Base-by-base conservation (phyloP, 2,797 vertebrate genomes). In the Epinephelus awoara region DNA sequence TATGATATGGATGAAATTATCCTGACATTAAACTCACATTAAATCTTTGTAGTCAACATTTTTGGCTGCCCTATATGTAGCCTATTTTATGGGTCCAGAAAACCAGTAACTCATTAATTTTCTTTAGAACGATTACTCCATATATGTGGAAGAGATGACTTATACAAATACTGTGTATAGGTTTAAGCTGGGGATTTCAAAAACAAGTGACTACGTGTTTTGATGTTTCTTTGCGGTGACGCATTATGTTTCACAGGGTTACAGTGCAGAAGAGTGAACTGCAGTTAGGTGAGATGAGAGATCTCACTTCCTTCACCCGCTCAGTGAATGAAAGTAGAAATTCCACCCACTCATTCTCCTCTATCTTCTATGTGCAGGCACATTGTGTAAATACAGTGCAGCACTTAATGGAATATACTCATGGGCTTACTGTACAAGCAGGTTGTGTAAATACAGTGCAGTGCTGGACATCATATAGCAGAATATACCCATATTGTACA, bases 1-100 rank as follows among this genome's bases (percentile, higher is more conserved):
- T 70, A 56, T 67, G 21, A 74, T 52, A 68, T 27, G 40, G 40
- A 27, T 80, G 18, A 46, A 67, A 66, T 72, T 13, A 57, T 51
- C 27, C 50, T 71, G 29, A 65, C 17, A 63, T 72, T 75, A 56
- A 69, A 57, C 5, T n/a, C 75, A 46, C 70, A 56, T 61, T 77
- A 61, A 76, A 15, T 68, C 19, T 68, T 59, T 25, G 34, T 6
- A 7, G 52, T 29, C 44, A 66, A 44, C 55, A 73, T 70, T 54
- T 25, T 54, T 21, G 34, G 44, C 18, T 72, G 17, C 56, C 6
- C n/a, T n/a, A 42, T 49, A 21, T 72, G 10, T 29, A 29, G 27
- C 27, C 27, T 42, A 68, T 55, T 66, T 77, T n/a, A 71, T 57
- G 8, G 5, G 13, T 61, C 2, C 19, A 72, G 38, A 73, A 66